A percentile compares a stretch with the other conserved stretches of the same genome.
Conservation (phyloP, 1,140 invertebrate species). For the Drosophila willistoni region DNA sequence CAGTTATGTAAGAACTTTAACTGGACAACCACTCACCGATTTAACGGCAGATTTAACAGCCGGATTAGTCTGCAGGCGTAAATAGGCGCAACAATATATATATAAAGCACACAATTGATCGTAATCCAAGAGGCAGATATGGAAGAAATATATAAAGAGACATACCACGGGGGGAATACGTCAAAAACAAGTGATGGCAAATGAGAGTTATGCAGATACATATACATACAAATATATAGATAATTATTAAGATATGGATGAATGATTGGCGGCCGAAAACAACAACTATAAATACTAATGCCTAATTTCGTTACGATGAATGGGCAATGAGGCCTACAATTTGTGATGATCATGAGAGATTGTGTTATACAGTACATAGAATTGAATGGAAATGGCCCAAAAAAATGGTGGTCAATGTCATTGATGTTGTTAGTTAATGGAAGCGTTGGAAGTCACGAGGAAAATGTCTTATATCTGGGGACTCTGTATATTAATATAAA, state of each 20-base stretch:
- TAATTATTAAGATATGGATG: not conserved
- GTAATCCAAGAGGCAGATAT: slow-evolving; percentile 73
- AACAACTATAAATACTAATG: slow-evolving; percentile 45
- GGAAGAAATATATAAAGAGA: slow-evolving; percentile 61
- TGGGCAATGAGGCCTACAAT: slow-evolving; percentile 18
- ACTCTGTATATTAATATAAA: not conserved
- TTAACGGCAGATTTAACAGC: slow-evolving; percentile 92
- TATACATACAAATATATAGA: slow-evolving; percentile 3
- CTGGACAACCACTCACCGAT: slow-evolving; percentile 86
- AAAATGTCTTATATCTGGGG: slow-evolving; percentile 1
- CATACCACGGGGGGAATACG: slow-evolving; percentile 10
- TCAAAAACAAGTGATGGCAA: slow-evolving; percentile 23
- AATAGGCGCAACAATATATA: slow-evolving; percentile 33
- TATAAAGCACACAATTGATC: slow-evolving; percentile 62
- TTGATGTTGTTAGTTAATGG: not conserved
- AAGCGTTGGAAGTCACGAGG: not conserved
- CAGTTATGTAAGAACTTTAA: slow-evolving; percentile 24
- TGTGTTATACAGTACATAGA: not conserved
- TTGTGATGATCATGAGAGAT: slow-evolving; percentile 24
- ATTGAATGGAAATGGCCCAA: not conserved
- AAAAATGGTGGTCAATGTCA: not conserved
- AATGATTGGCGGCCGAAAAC: not conserved
- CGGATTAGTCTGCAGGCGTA: slow-evolving; percentile 88
- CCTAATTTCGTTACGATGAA: slow-evolving; percentile 53
- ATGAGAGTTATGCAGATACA: slow-evolving; percentile 44